Conservation (phyloP, 2,797 vertebrate species). For the Avahi laniger region DNA sequence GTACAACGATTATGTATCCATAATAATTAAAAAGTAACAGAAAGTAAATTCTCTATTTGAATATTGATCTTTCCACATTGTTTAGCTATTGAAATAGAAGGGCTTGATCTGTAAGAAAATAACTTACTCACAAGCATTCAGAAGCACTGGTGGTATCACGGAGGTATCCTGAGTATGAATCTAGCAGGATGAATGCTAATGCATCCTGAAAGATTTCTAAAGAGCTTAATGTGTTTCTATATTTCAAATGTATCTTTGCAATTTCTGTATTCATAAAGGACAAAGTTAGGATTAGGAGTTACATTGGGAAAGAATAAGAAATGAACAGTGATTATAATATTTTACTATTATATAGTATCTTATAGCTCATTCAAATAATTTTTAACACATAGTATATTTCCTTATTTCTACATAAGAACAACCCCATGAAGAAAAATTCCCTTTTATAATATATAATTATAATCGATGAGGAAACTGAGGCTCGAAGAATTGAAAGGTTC, state of each 20-base stretch:
- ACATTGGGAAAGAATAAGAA: not conserved
- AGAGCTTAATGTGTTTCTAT: not conserved
- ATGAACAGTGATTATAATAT: not conserved
- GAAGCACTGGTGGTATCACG: not conserved
- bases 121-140: not conserved
- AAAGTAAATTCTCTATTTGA: not conserved
- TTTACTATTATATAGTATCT: not conserved
- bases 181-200: not conserved
- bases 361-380: not conserved
- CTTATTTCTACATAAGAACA: not conserved
- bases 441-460: not conserved
- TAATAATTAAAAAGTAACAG: not conserved
- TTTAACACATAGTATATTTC: not conserved
- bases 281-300: not conserved
- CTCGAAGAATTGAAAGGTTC: not conserved
- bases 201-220: not conserved
- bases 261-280: slow-evolving; percentile 28
- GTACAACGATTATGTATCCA: not conserved
- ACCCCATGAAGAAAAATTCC: not conserved
- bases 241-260: not conserved
- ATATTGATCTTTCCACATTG: not conserved
- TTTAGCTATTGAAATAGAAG: not conserved
- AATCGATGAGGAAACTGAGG: not conserved
- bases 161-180: not conserved
- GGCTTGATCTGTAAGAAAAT: not conserved